A percentile compares a stretch with the other conserved stretches of the same genome.
Conservation (phyloP, 1,140 invertebrate genomes). For the Periplaneta americana region DNA sequence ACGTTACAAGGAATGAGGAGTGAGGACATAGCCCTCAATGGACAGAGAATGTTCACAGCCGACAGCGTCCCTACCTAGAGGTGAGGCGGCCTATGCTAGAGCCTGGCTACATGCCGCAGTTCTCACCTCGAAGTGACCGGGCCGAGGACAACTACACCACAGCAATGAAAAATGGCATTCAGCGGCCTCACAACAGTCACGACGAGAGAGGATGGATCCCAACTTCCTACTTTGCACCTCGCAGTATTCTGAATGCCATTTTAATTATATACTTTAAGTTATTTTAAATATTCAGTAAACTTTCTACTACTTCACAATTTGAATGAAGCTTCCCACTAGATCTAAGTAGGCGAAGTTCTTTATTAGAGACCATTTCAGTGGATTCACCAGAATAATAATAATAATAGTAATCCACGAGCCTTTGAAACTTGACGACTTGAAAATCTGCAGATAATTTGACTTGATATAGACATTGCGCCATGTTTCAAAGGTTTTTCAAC, state of each 20-base stretch:
- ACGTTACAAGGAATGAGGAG: neutral
- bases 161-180: neutral
- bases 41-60: slow-evolving; percentile 8
- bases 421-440: neutral
- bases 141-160: slow-evolving; percentile 1
- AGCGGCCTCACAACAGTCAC: neutral
- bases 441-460: neutral
- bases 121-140: neutral
- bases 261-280: neutral
- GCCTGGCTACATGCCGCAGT: neutral
- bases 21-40: slow-evolving; percentile 10
- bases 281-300: neutral
- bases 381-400: too few species aligned
- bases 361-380: neutral
- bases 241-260: neutral
- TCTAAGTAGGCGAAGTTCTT: neutral
- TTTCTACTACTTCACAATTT: neutral
- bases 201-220: too few species aligned
- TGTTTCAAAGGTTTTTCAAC: neutral
- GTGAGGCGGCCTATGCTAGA: neutral
- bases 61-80: neutral
- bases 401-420: too few species aligned
- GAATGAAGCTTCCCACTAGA: neutral
- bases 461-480: neutral
- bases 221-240: neutral